Evolutionary conservation across 1,140 invertebrate genomes (phyloP), one percentile per base, ranked within the genome.

Genomic region (Limonius californicus): DNA sequence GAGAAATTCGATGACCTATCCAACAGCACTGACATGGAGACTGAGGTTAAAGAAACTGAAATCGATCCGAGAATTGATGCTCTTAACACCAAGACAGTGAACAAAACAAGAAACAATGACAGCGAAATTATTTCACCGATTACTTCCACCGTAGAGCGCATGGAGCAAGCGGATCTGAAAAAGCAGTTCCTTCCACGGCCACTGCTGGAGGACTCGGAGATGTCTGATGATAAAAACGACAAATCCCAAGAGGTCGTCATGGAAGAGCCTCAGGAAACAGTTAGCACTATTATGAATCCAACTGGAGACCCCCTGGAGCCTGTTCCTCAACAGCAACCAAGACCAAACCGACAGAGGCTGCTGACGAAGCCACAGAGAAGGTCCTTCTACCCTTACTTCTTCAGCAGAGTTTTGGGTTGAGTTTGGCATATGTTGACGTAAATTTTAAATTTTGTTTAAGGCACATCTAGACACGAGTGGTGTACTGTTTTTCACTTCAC

Each of bases 341-440:
- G 45, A 14, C 3, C 35, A 59, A 55, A 23, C 27, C 4, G 77
- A 20, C 72, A 77, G 27, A 66, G 77, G 14, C 68, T 74, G 39
- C 66, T 79, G 14, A 75, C 76, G 8, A 71, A 72, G 30, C 73
- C 77, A 4, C 74, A 77, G 54, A 70, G 76, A 30, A 76, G 76
- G 57, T 73, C 76, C 0, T 79, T 78, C 64, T 80, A 80, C 65
- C 77, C 79, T n/a, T 80, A 79, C 58, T 80, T 79, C 59, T 76
- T 80, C 45, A 79, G 78, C 54, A 70, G 79, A 65, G 78, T 80
- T 21, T 64, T 80, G 53, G 79, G 79, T 56, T 80, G 73, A 79
- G 68, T 50, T 50, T 50, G n/a, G n/a, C 2, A 14, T 12, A 39
- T 39, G n/a, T 39, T 12, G 35, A 12, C n/a, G n/a, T 14, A 39